Conservation (phyloP, 92 coral and sea anemone species). For the Porites cylindrica region DNA sequence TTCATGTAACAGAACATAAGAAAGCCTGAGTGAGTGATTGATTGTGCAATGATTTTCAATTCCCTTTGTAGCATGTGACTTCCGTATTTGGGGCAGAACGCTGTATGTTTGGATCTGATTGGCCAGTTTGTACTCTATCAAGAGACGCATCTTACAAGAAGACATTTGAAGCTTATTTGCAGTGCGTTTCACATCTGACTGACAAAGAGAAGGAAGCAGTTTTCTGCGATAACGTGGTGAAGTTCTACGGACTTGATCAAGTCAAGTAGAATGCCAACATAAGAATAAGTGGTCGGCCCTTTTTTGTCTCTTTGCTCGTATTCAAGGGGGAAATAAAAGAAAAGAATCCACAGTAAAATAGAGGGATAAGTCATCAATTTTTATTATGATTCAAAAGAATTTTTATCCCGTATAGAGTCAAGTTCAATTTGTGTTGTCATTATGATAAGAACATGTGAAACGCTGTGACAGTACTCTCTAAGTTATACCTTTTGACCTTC, state of each 20-base stretch:
- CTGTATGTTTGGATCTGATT: constrained; percentile 90
- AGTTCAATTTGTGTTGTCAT: no score
- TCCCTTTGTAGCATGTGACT: constrained; percentile 65
- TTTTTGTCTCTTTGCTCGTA: no score
- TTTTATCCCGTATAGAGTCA: no score
- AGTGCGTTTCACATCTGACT: constrained; percentile 59
- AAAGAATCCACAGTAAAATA: no score
- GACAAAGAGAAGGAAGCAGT: constrained; percentile 68
- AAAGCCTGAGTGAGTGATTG: not conserved
- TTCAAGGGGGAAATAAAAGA: no score
- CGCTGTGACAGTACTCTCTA: no score
- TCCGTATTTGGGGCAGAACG: constrained; percentile 81
- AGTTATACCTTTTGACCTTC: no score
- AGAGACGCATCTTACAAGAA: constrained; percentile 63
- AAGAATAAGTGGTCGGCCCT: no score
- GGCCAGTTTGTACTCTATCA: constrained; percentile 89
- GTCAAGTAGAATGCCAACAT: not conserved
- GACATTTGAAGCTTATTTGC: constrained; percentile 55
- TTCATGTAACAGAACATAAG: no score
- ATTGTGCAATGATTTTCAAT: not conserved
- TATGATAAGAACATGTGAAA: no score
- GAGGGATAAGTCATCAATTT: no score
- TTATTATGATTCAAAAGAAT: no score
- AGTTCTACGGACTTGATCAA: constrained; percentile 56
- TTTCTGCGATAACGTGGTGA: constrained; percentile 72